Evolutionary conservation across 1,140 invertebrate species (phyloP).

Genomic region (Phymastichus coffea): DNA sequence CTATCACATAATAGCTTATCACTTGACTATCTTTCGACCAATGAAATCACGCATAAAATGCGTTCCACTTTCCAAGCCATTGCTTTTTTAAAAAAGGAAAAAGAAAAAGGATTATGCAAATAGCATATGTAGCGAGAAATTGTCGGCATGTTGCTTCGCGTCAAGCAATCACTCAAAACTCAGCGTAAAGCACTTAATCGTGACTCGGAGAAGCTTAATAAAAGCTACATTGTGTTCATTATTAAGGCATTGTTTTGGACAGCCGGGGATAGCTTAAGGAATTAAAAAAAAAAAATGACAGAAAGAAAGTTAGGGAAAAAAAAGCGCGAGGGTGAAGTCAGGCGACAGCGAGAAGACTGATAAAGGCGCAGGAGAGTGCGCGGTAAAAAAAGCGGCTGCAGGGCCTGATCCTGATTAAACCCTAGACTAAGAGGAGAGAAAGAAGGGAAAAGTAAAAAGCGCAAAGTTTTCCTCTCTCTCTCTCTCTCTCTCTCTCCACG

Average conservation of each 20-base stretch:
- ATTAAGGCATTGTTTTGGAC: conserved; percentile 42
- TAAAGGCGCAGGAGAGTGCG: conserved; percentile 15
- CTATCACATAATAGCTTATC: too few species aligned
- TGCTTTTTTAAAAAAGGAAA: too few species aligned
- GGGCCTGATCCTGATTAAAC: conserved; percentile 48
- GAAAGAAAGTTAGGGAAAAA: conserved; percentile 9
- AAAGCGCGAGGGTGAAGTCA: conserved; percentile 18
- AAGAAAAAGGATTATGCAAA: too few species aligned
- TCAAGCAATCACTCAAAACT: too few species aligned
- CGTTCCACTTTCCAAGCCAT: too few species aligned
- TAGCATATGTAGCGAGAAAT: too few species aligned
- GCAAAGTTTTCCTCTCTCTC: conserved; percentile 7
- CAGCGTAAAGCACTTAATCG: too few species aligned
- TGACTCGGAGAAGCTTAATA: conserved; percentile 39
- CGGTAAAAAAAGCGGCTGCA: conserved; percentile 24
- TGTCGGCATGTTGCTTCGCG: too few species aligned
- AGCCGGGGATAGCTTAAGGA: background rate
- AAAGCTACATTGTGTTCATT: conserved; percentile 38
- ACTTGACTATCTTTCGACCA: too few species aligned
- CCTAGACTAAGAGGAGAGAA: background rate
- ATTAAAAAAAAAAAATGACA: conserved; percentile 19
- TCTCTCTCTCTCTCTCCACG: conserved; percentile 2
- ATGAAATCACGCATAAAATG: too few species aligned
- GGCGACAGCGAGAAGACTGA: conserved; percentile 26
- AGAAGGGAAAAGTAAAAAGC: background rate